Percentiles rank a stretch among this genome's conserved stretches.
These are phyloP conservation scores for Oncorhynchus kisutch DNA, from an alignment of 2,113 vertebrate genomes.

Conservation along the genomic window DNA sequence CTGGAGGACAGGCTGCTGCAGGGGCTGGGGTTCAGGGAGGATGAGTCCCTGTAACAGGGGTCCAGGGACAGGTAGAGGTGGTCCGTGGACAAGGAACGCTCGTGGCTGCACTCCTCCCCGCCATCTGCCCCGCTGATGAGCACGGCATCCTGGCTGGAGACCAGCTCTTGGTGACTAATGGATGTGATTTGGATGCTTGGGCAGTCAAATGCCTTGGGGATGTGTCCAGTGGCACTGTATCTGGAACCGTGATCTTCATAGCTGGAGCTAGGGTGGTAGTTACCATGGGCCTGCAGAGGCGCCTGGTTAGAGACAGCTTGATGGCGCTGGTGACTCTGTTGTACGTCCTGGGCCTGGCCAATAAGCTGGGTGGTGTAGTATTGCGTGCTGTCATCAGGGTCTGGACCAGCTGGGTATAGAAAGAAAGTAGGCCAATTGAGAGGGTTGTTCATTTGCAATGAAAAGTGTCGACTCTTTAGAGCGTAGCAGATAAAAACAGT, in stretches of 20 bases:
- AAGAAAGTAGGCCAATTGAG: slow-evolving; percentile 29
- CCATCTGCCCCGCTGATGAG: slow-evolving; percentile 36
- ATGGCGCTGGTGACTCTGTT: slow-evolving; percentile 65
- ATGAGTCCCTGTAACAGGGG: slow-evolving; percentile 81
- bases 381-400: slow-evolving; percentile 78
- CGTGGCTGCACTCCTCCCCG: slow-evolving; percentile 39
- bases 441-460: slow-evolving; percentile 26
- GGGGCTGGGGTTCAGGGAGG: slow-evolving; percentile 67
- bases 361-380: slow-evolving; percentile 80
- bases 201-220: slow-evolving; percentile 87
- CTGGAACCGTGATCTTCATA: slow-evolving; percentile 74
- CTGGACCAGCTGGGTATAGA: slow-evolving; percentile 71
- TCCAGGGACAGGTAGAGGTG: slow-evolving; percentile 93
- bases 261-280: slow-evolving; percentile 63
- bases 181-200: slow-evolving; percentile 98
- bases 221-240: slow-evolving; percentile 76
- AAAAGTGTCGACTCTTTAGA: slow-evolving; percentile 20
- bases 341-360: slow-evolving; percentile 79
- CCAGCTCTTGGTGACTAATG: slow-evolving; percentile 69
- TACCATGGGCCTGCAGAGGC: slow-evolving; percentile 73
- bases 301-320: slow-evolving; percentile 68
- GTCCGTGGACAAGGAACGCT: slow-evolving; percentile 69
- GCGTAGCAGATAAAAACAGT: slow-evolving; percentile 1
- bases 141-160: slow-evolving; percentile 22
- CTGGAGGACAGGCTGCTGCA: slow-evolving; percentile 76